Percentiles rank a stretch among this genome's conserved stretches.
phyloP scores from a whole-genome alignment of 2,113 vertebrate genomes.

The Eclectus roratus region DNA sequence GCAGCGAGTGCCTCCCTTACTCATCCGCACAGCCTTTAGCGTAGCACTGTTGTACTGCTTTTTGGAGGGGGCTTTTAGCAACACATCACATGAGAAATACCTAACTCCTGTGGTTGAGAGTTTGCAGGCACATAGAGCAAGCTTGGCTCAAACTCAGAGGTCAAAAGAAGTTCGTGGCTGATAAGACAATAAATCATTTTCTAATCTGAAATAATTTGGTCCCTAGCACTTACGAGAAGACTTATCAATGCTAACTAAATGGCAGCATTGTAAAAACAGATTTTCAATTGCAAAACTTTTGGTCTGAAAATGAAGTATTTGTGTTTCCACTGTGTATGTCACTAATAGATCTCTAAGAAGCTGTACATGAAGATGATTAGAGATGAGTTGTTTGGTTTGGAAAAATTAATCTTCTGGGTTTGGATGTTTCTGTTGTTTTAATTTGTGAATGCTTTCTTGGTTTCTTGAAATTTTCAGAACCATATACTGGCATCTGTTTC shows the following conservation, averaged over 20 bases:
- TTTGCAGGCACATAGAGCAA: background rate
- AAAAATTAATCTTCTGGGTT: background rate
- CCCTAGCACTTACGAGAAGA: background rate
- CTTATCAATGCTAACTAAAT: background rate
- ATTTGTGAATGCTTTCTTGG: background rate
- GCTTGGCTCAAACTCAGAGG: background rate
- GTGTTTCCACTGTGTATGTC: background rate
- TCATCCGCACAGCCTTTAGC: background rate
- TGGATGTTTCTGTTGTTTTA: background rate
- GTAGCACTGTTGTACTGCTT: background rate
- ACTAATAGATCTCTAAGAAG: background rate
- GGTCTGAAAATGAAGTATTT: background rate
- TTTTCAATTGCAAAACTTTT: background rate
- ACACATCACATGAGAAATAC: rapidly evolving
- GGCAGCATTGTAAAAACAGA: background rate
- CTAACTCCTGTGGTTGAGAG: background rate
- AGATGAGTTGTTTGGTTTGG: background rate
- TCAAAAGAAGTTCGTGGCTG: background rate
- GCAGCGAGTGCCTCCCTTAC: background rate
- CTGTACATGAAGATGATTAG: background rate
- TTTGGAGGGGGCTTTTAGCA: background rate
- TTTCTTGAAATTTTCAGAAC: background rate
- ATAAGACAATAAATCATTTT: background rate
- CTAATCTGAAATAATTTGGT: background rate
- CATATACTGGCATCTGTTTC: background rate